Evolutionary conservation across 2,888 invertebrate species (phyloP), one percentile per base, ranked within the genome.

Genomic region (Allygus modestus): DNA sequence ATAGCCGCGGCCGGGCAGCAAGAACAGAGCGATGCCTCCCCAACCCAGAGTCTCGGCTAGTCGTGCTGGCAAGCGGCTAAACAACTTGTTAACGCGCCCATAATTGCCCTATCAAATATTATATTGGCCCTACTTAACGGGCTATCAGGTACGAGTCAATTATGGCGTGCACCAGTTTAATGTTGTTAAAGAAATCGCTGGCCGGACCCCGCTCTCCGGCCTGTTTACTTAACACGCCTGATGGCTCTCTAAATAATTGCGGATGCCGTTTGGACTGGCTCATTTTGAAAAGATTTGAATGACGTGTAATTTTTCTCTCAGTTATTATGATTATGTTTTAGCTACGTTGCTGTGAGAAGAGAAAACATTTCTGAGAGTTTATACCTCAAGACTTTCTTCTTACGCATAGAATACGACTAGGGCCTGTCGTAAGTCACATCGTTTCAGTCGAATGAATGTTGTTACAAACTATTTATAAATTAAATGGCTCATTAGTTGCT

Each of bases 41-140:
- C 33, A 79, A 17, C 20, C 79, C 33, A 4, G n/a, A 11, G 20
- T 5, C 31, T 31, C 33, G 58, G 58, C 37, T n/a, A 51, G 37
- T 79, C 79, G 79, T 79, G 79, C 79, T 58, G 77, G 79, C 79
- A 43, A 77, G 83, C 82, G 79, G 69, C 79, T 85, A 85, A 85
- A 86, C 86, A 85, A 85, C 86, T 86, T 86, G 86, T 86, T 86
- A 86, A 86, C 86, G 83, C 85, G 82, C 85, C 83, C 85, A 84
- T 86, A 86, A 86, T 86, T 86, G 86, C 85, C 85, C 86, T 86
- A 86, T 86, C 86, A 86, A 86, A 86, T 84, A 84, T 85, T 85
- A 86, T 85, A 86, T 86, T 79, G 85, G 85, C 75, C 85, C 85
- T 86, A 84, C 86, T 86, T 86, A 86, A 84, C 77, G 79, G 54